These are phyloP conservation scores for Fragariocoptes setiger DNA, from an alignment of 1,140 invertebrate species.

Conservation along the genomic window DNA sequence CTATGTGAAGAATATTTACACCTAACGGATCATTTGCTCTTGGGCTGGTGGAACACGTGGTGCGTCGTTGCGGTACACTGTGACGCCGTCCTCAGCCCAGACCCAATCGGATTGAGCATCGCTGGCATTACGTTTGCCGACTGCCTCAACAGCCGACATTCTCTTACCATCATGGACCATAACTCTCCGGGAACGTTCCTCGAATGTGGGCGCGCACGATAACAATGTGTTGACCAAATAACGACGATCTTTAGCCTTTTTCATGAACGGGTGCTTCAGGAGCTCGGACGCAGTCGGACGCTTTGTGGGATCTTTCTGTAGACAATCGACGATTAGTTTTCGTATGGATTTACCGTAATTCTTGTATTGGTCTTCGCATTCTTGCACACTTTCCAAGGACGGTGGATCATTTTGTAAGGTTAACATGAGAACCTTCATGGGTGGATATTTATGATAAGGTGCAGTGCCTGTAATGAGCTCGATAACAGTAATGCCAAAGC, in stretches of 20 bases:
- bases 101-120: constrained; percentile 80
- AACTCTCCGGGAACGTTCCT: constrained; percentile 60
- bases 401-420: constrained; percentile 95
- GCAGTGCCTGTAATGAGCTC: constrained; percentile 94
- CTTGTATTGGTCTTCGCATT: constrained; percentile 92
- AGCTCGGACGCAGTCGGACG: constrained; percentile 84
- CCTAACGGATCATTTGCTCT: no score
- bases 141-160: constrained; percentile 64
- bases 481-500: constrained; percentile 90
- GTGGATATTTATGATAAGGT: constrained; percentile 92
- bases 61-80: no score
- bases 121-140: constrained; percentile 49
- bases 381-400: constrained; percentile 65
- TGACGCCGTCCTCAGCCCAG: constrained; percentile 31
- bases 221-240: constrained; percentile 69
- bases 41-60: no score
- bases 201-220: constrained; percentile 46
- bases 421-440: constrained; percentile 92
- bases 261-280: constrained; percentile 92
- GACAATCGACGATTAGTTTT: constrained; percentile 71
- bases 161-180: constrained; percentile 18
- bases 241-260: constrained; percentile 88
- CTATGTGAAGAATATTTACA: no score
- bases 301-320: constrained; percentile 77
- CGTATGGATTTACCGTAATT: constrained; percentile 84